Base-by-base conservation (phyloP, 2,888 invertebrate species). In the Scaeva pyrastri region DNA sequence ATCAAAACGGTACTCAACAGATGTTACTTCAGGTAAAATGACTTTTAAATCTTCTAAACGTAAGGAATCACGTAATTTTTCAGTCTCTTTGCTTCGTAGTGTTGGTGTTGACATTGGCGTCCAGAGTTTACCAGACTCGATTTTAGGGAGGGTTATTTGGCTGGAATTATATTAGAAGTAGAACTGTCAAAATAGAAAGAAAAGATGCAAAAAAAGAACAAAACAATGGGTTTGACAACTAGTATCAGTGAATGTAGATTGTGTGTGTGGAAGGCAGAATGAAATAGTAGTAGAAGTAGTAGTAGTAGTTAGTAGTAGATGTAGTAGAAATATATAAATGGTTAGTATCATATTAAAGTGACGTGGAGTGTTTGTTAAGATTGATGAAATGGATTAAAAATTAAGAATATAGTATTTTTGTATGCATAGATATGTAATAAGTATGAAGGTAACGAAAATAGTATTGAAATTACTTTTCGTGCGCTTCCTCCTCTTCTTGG, bases 401-500 rank as follows among this genome's bases (percentile, higher is more conserved):
- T 52, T 52, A 52, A 4, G 50, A 21, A 52, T 21, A 14, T 36
- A 31, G n/a, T 36, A 19, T 19, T 6, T 58, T 55, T 14, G 23
- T 26, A 21, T 26, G 2, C 8, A 52, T n/a, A 23, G 19, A 6
- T n/a, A 31, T 31, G 6, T 31, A 21, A 2, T 19, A 21, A n/a
- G n/a, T 21, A 2, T 41, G 21, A 12, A 10, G 6, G n/a, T n/a
- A 19, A 14, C 23, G 52, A 62, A 50, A 68, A 41, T 14, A 21
- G 3, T 23, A 12, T 72, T 75, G 23, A 71, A 21, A 68, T 88
- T 88, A 89, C 89, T 88, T 93, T 89, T 93, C 93, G 87, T 89
- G 89, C 64, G 93, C 94, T 90, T 94, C 94, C 90, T 94, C 94
- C 91, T 94, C 94, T 88, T 94, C 94, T 89, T 94, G 94, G 86